phyloP scores from a whole-genome alignment of 2,888 invertebrate species.

The Pristionchus arcanus region DNA sequence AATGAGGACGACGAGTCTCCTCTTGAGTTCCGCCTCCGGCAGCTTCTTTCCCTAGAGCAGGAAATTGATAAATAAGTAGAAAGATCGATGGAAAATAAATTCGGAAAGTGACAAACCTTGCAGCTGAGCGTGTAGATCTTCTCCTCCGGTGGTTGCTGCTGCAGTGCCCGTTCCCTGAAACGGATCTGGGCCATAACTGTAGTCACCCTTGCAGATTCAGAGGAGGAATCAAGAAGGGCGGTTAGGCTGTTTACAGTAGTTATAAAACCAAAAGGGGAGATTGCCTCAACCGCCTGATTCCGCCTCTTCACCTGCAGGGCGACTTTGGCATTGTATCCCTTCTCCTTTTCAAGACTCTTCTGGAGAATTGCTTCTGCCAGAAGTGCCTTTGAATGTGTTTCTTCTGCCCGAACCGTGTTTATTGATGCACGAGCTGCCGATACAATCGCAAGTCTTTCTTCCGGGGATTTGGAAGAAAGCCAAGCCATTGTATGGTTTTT shows the following conservation, averaged over 20 bases:
- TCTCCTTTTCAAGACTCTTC: too few relatives aligned
- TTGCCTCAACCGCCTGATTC: constrained; percentile 10
- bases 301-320: constrained; percentile 28
- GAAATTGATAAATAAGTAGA: background rate
- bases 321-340: background rate
- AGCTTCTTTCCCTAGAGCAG: background rate
- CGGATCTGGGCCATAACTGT: constrained; percentile 31
- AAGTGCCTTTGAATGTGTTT: background rate
- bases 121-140: constrained; percentile 25
- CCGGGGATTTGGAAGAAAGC: too few relatives aligned
- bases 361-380: constrained; percentile 2
- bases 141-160: constrained; percentile 19
- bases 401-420: background rate
- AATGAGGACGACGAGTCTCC: constrained; percentile 30
- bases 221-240: constrained; percentile 30
- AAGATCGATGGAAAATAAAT: background rate
- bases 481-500: constrained; percentile 41
- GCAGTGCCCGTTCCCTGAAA: too few relatives aligned
- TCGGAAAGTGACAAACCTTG: background rate
- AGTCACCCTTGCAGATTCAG: background rate
- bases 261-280: constrained; percentile 6
- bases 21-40: background rate
- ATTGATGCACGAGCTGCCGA: background rate
- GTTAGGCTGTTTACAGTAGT: background rate
- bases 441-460: background rate